Evolutionary conservation across 2,113 vertebrate genomes (phyloP), one percentile per base, ranked within the genome.

Genomic region (Amphiprion percula): DNA sequence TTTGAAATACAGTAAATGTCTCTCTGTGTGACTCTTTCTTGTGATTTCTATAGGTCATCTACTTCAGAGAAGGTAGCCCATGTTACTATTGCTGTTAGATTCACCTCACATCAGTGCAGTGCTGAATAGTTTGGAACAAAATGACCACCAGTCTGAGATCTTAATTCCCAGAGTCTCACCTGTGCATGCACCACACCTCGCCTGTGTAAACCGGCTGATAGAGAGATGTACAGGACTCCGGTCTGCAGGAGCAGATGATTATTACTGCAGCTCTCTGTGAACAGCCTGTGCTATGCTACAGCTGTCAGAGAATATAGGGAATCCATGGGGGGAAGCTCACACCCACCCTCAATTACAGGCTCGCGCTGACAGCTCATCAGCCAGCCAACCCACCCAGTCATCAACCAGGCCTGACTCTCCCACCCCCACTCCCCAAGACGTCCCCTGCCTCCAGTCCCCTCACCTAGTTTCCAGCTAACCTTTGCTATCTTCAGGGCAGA

Each of bases 261-360:
- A 83, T 84, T 78, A 72, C 68, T 69, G 21, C 12, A 19, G 72
- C 62, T 80, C 24, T 4, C 46, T 74, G 64, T 77, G 78, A 82
- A 63, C 68, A 77, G 77, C 61, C 58, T 76, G 63, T 60, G 28
- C 69, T 74, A 54, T 71, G 64, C 60, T 84, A 62, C 70, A 85
- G 71, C 83, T 89, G 88, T 89, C 87, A 87, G 64, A 56, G 74
- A 74, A 68, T 81, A 74, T 68, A 77, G 73, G 68, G 68, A 87
- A 72, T 83, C 78, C 74, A 81, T 62, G 84, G 56, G 78, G 33
- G 83, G 60, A 64, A 65, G 59, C 79, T 77, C 50, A 80, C 88
- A 70, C 83, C 83, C 87, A 83, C 68, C 87, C 71, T 87, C 81
- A 87, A 93, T 91, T 89, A 91, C 87, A 84, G 88, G 28, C 76